These are phyloP conservation scores for Cheilosia scutellata DNA, from an alignment of 2,888 invertebrate species.

Conservation along the genomic window DNA sequence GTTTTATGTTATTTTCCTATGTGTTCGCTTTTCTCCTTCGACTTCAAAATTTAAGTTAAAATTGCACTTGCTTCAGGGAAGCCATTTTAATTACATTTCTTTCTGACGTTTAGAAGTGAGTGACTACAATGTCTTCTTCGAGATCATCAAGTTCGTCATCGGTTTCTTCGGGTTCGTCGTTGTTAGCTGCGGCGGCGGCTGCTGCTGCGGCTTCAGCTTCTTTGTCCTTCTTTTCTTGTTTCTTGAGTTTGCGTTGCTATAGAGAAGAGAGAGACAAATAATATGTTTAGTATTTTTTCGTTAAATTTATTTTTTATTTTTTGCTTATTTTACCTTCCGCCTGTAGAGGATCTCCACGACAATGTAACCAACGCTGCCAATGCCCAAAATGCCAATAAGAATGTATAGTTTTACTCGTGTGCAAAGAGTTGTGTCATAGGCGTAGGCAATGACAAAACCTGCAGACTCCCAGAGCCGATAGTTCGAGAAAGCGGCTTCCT, in stretches of 20 bases:
- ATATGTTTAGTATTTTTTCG: neutral
- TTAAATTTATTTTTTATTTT: neutral
- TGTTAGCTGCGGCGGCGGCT: constrained; percentile 77
- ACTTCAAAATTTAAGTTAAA: constrained; percentile 53
- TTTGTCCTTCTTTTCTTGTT: constrained; percentile 87
- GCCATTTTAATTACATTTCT: constrained; percentile 27
- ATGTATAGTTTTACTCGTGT: constrained; percentile 94
- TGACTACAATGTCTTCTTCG: constrained; percentile 94
- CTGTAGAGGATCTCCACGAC: constrained; percentile 92
- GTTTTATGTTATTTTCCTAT: constrained; percentile 35
- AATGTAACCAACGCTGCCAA: constrained; percentile 91
- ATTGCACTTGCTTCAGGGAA: constrained; percentile 72
- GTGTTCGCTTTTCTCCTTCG: constrained; percentile 51
- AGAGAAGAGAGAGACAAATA: constrained; percentile 59
- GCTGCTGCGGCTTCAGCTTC: constrained; percentile 86
- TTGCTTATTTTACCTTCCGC: constrained; percentile 87
- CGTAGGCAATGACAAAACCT: constrained; percentile 95
- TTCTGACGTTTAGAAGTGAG: constrained; percentile 87
- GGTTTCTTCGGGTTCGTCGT: constrained; percentile 88
- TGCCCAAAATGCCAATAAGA: constrained; percentile 89
- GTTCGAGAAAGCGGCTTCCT: constrained; percentile 96
- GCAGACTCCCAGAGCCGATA: constrained; percentile 95
- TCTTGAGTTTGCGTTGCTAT: constrained; percentile 89
- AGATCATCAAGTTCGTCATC: constrained; percentile 95
- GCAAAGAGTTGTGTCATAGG: constrained; percentile 94